Conservation (phyloP, 2,113 vertebrate genomes). For the Alaudala cheleensis region DNA sequence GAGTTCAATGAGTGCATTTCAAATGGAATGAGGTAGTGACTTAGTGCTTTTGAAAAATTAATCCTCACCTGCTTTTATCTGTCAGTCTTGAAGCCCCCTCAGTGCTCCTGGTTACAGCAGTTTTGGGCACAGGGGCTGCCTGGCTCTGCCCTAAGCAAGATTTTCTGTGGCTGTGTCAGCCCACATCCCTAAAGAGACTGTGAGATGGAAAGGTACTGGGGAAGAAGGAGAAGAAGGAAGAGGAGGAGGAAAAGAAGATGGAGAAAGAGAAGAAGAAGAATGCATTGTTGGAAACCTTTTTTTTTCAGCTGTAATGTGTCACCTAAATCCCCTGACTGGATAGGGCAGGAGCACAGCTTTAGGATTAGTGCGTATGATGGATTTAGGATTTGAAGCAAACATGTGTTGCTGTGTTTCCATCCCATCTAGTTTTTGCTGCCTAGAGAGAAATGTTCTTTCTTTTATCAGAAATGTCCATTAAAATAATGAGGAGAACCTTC, state of each 20-base stretch:
- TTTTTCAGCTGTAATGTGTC: background rate
- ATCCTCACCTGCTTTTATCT: slow-evolving; percentile 1
- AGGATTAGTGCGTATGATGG: slow-evolving; percentile 83
- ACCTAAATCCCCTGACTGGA: slow-evolving; percentile 79
- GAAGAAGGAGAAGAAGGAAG: background rate
- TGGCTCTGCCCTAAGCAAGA: background rate
- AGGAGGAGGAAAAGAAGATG: background rate
- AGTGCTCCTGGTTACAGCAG: background rate
- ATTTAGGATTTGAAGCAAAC: slow-evolving; percentile 82
- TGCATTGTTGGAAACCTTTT: background rate
- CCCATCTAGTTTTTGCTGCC: background rate
- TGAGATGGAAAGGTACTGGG: background rate
- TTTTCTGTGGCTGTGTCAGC: background rate
- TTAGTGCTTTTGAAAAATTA: background rate
- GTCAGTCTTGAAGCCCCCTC: background rate
- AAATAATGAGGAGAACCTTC: background rate
- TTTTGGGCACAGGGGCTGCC: background rate
- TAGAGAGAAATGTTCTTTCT: background rate
- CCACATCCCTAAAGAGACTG: background rate
- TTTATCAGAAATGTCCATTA: background rate
- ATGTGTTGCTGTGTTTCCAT: slow-evolving; percentile 62
- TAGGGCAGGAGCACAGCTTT: slow-evolving; percentile 63
- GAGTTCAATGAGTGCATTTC: background rate
- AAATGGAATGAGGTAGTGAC: background rate
- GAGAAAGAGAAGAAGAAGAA: background rate